Conservation (phyloP, 2,113 vertebrate species). For the Haliaeetus leucogaster region DNA sequence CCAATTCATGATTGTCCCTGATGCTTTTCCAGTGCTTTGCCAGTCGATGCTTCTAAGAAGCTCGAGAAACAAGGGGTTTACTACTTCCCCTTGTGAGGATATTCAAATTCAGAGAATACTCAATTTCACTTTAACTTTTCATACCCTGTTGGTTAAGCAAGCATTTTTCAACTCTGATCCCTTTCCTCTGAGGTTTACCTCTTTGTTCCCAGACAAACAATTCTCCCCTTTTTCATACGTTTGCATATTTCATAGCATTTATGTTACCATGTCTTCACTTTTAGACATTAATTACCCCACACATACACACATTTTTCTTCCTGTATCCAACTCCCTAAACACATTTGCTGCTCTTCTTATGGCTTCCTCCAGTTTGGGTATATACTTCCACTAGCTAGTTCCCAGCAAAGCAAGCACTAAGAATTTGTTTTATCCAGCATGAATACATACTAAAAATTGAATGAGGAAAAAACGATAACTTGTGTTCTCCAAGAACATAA, state of each 20-base stretch:
- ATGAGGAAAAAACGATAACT: not conserved
- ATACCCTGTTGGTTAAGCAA: not conserved
- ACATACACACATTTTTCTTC: not conserved
- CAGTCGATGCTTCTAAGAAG: not conserved
- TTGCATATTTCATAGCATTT: not conserved
- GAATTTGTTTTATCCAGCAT: not conserved
- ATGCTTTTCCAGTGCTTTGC: not conserved
- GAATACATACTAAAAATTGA: not conserved
- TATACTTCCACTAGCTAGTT: not conserved
- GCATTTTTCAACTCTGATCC: not conserved
- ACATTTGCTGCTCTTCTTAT: not conserved
- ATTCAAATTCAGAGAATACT: not conserved
- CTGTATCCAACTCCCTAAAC: not conserved
- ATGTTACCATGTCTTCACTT: not conserved
- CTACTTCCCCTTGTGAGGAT: not conserved
- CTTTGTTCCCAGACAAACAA: not conserved
- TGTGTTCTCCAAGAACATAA: not conserved
- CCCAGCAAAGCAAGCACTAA: not conserved
- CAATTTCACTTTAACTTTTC: not conserved
- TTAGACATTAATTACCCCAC: not conserved
- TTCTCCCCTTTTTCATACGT: not conserved
- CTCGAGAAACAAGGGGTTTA: not conserved
- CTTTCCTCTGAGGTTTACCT: not conserved
- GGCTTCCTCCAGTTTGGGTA: not conserved
- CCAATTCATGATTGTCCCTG: not conserved